Conservation (phyloP, 2,888 invertebrate species). For the Philhelius pedissequus region DNA sequence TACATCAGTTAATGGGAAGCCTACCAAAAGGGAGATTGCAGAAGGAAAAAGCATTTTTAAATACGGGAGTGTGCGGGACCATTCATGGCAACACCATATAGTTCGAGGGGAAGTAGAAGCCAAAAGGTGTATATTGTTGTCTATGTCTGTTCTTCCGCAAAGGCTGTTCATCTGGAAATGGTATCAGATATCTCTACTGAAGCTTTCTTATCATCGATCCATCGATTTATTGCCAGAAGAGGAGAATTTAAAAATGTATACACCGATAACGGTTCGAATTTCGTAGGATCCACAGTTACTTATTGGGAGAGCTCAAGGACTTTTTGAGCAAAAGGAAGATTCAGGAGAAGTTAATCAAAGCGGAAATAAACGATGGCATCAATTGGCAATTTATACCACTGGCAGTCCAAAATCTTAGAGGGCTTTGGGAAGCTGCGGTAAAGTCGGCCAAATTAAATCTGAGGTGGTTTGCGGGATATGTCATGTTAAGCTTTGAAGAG, state of each 20-base stretch:
- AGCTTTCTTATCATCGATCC: neutral
- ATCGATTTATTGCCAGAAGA: slow-evolving; percentile 9
- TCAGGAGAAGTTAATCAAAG: neutral
- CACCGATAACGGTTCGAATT: slow-evolving; percentile 40
- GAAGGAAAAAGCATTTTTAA: too few species aligned
- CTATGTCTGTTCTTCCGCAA: neutral
- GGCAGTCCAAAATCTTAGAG: neutral
- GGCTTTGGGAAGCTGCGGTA: slow-evolving; percentile 2
- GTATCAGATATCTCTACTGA: slow-evolving; percentile 5
- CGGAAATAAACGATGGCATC: neutral
- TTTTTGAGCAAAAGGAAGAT: neutral
- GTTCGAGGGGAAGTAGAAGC: slow-evolving; percentile 23
- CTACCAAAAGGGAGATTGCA: too few species aligned
- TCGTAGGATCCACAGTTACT: too few species aligned
- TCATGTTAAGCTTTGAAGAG: neutral
- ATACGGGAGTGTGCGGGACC: too few species aligned
- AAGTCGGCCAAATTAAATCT: slow-evolving; percentile 4
- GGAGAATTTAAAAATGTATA: too few species aligned
- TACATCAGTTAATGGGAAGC: too few species aligned
- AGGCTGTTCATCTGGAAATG: slow-evolving; percentile 20
- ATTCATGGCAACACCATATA: neutral
- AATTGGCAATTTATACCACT: neutral
- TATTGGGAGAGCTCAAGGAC: neutral
- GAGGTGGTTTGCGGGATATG: neutral
- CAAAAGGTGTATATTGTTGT: slow-evolving; percentile 27